Conservation (phyloP, 2,888 invertebrate genomes). For the Drosophila atroscutellata region DNA sequence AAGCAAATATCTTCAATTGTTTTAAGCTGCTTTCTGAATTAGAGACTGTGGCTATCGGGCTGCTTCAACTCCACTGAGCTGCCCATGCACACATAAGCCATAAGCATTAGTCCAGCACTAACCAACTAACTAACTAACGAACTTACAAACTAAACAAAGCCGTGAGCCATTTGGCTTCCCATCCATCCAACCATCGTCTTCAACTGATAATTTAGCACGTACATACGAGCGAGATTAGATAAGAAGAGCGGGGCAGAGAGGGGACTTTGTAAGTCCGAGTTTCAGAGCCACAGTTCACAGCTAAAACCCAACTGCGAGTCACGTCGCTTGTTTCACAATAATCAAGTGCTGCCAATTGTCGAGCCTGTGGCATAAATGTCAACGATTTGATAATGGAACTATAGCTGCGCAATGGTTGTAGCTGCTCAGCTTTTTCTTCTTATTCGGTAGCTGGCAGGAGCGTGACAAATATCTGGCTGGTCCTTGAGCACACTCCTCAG, state of each 20-base stretch:
- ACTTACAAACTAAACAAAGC: constrained; percentile 74
- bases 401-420: constrained; percentile 19
- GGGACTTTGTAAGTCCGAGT: constrained; percentile 3
- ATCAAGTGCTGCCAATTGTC: constrained; percentile 70
- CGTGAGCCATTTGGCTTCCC: constrained; percentile 46
- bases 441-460: constrained; percentile 10
- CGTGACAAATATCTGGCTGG: constrained; percentile 69
- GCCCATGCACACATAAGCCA: constrained; percentile 15
- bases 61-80: constrained; percentile 50
- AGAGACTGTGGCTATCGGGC: constrained; percentile 50
- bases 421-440: not conserved
- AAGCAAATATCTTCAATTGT: constrained; percentile 71
- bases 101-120: constrained; percentile 13
- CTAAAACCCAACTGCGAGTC: constrained; percentile 30
- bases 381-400: constrained; percentile 77
- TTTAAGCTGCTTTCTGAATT: constrained; percentile 73
- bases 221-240: constrained; percentile 21
- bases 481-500: constrained; percentile 49
- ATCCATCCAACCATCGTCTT: constrained; percentile 2
- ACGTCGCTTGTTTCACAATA: constrained; percentile 73
- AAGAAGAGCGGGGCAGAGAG: not conserved
- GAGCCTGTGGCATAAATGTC: constrained; percentile 75
- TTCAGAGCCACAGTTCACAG: not conserved
- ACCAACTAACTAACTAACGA: constrained; percentile 69
- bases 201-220: constrained; percentile 71